Evolutionary conservation across 2,797 vertebrate genomes (phyloP).

Genomic region (Anguilla pacifica): DNA sequence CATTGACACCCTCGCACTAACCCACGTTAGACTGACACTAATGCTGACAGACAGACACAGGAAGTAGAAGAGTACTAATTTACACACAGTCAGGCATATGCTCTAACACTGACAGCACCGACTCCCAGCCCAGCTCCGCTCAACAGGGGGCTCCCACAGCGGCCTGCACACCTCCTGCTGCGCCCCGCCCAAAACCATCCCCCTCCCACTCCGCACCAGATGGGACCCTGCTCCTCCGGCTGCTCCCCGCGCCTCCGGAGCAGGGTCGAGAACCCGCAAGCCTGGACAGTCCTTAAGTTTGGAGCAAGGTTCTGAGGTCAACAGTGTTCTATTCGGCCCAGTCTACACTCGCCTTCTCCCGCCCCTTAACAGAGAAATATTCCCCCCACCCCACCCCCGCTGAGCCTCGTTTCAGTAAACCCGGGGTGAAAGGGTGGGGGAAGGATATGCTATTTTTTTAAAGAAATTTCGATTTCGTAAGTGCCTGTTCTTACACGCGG

Average conservation of each 20-base stretch:
- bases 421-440: not conserved
- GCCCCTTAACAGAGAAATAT: constrained; percentile 23
- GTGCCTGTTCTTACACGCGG: constrained; percentile 63
- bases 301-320: constrained; percentile 23
- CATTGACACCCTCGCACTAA: not conserved
- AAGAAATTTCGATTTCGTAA: constrained; percentile 59
- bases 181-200: not conserved
- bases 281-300: not conserved
- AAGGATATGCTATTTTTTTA: constrained; percentile 37
- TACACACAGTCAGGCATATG: constrained; percentile 35
- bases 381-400: not conserved
- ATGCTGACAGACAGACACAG: constrained; percentile 24
- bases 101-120: constrained; percentile 40
- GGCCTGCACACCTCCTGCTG: not conserved
- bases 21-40: constrained; percentile 29
- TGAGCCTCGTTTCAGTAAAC: not conserved
- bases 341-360: not conserved
- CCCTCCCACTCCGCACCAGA: not conserved
- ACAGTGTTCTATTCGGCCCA: constrained; percentile 50
- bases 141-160: constrained; percentile 38
- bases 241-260: not conserved
- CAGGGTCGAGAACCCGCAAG: not conserved
- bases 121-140: constrained; percentile 33
- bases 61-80: constrained; percentile 40
- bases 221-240: not conserved